These are phyloP conservation scores for Willowsia nigromaculata DNA, from an alignment of 2,888 invertebrate genomes.

Conservation along the genomic window DNA sequence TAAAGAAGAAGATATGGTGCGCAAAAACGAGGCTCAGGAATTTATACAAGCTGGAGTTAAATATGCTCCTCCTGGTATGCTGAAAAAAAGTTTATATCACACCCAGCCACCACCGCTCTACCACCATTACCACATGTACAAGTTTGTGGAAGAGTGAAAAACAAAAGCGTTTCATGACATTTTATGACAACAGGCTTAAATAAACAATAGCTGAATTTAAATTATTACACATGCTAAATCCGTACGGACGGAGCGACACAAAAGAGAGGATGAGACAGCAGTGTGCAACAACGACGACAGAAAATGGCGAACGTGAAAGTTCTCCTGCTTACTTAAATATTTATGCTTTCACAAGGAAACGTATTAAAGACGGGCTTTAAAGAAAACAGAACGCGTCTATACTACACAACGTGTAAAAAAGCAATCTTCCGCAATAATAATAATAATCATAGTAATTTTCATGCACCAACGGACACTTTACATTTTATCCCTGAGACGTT, in stretches of 20 bases:
- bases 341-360: slow-evolving; percentile 43
- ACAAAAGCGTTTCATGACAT: slow-evolving; percentile 48
- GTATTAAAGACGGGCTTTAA: slow-evolving; percentile 9
- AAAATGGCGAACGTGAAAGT: slow-evolving; percentile 22
- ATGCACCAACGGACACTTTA: slow-evolving; percentile 53
- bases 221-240: slow-evolving; percentile 50
- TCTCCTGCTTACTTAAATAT: slow-evolving; percentile 45
- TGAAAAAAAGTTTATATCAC: slow-evolving; percentile 1
- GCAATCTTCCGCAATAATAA: slow-evolving; percentile 53
- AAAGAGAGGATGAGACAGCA: neutral
- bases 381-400: neutral
- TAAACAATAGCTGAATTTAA: slow-evolving; percentile 62
- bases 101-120: neutral
- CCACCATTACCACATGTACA: neutral
- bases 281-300: neutral
- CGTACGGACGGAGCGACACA: slow-evolving; percentile 17
- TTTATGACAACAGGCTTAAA: slow-evolving; percentile 63
- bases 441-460: slow-evolving; percentile 48
- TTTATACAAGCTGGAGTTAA: slow-evolving; percentile 15
- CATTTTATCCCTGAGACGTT: slow-evolving; percentile 20
- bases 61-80: neutral
- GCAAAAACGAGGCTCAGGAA: neutral
- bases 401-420: neutral
- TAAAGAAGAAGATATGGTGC: neutral
- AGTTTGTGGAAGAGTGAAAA: slow-evolving; percentile 19